Evolutionary conservation across 1,140 invertebrate genomes (phyloP), one percentile per base, ranked within the genome.

Genomic region (Leptonema lineaticorne): DNA sequence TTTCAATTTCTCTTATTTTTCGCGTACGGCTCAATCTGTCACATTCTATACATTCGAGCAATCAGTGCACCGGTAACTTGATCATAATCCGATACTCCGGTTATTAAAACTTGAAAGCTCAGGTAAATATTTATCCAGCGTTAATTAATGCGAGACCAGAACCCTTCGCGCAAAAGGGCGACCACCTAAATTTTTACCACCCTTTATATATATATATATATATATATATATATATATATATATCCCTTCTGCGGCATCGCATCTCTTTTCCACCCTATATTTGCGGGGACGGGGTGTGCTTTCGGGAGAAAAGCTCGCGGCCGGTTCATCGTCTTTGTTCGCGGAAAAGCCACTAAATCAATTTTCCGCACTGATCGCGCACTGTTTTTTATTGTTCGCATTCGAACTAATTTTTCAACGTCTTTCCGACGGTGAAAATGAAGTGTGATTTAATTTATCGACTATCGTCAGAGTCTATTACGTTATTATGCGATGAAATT

Each of bases 81-180:
- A 69, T 67, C 69, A 67, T 70, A 70, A 70, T 70, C 63, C 64
- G 64, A 70, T 67, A 59, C 69, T 30, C 64, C 58, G 64, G 58
- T 70, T 70, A 70, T 70, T 70, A 70, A 70, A 69, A 69, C 67
- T 69, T 70, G 64, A 67, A 66, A 67, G 58, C 59, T 60, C 69
- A 63, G 69, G 69, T 70, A 70, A 70, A 70, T 70, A 70, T 70
- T 70, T 67, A 59, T 18, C 28, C 24, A 22, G 63, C 64, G 50
- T 70, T 70, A 70, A 70, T 70, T 70, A 70, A 65, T 41, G 63
- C 46, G 37, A 29, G 57, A 30, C 27, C 60, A 24, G 27, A 28
- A 53, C n/a, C 26, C 20, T n/a, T n/a, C 3, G 20, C 48, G 20
- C 33, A 37, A 37, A 37, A n/a, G 33, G 33, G 7, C n/a, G n/a